Evolutionary conservation across 2,797 vertebrate species (phyloP), one percentile per base, ranked within the genome.

Genomic region (Moxostoma hubbsi): DNA sequence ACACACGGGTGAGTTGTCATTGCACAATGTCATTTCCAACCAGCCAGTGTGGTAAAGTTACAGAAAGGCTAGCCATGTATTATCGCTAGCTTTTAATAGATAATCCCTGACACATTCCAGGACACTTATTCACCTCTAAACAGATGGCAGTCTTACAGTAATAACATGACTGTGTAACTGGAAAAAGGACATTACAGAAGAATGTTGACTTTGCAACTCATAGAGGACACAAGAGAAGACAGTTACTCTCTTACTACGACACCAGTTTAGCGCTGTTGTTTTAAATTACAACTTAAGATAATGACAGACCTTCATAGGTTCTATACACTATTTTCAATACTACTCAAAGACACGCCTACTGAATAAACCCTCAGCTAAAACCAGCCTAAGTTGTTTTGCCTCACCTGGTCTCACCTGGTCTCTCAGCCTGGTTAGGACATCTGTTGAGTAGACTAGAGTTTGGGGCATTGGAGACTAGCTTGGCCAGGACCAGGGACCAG

Each of bases 71-170:
- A 51, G 47, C 8, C 9, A 53, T 62, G 71, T 4, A 73, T 50
- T 43, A 51, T n/a, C 9, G 2, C 1, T 51, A 36, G 36, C 36
- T 36, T 74, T 36, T 9, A 59, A 9, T 59, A 45, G 65, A 68
- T 67, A 77, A 67, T 69, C 45, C 65, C 16, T 51, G 64, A 77
- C 75, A 77, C 75, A 77, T 77, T 77, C 65, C 65, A 68, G 75
- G 8, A 77, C 54, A 11, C 18, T 0, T 36, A 68, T 43, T 68
- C 64, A 50, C 47, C 54, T 63, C 66, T 64, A 70, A 78, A 78
- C 50, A 71, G 24, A 71, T 8, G 59, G 45, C 51, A n/a, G 13
- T 47, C 6, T n/a, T 78, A 5, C 36, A 36, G 36, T 36, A 9
- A 9, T 50, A 51, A 15, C 45, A 24, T 70, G 47, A 13, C 54